Base-by-base conservation (phyloP, 2,888 invertebrate species). In the Phaonia tiefii region DNA sequence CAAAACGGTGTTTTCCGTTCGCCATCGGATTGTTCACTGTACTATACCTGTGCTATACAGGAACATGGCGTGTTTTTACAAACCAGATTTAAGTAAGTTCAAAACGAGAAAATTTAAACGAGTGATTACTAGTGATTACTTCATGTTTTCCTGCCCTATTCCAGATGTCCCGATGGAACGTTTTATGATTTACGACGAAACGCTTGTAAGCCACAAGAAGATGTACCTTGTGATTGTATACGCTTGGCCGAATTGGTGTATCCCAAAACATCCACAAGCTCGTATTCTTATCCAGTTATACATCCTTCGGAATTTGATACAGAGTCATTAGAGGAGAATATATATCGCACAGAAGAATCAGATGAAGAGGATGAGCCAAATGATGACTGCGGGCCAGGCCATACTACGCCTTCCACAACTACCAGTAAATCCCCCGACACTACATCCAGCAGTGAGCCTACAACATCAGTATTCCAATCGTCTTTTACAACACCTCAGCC, bases 41-140 rank as follows among this genome's bases (percentile, higher is more conserved):
- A 91, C 79, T 92, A 91, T 77, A 89, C 88, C 0, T 92, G 92
- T 80, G 88, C 86, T 25, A 81, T 87, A 26, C 89, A 88, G 54
- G 72, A 83, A 0, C 88, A 86, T 74, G 89, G 90, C 8, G 86
- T 85, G 5, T 90, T 90, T 80, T 83, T 88, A 73, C 91, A 91
- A 72, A 90, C 87, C 1, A 87, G 91, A 65, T 89, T 87, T 74
- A 90, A 87, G 88, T 89, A 72, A 84, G 84, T 83, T 54, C n/a
- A n/a, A n/a, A n/a, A n/a, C n/a, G n/a, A n/a, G n/a, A n/a, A n/a
- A n/a, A n/a, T n/a, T n/a, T n/a, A n/a, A n/a, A n/a, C n/a, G n/a
- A n/a, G n/a, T n/a, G n/a, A n/a, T n/a, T n/a, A n/a, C n/a, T n/a
- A n/a, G n/a, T n/a, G n/a, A n/a, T n/a, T n/a, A n/a, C n/a, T n/a